A percentile compares a stretch with the other conserved stretches of the same genome.
Conservation (phyloP, 2,113 vertebrate genomes). For the Tetraodon nigroviridis region DNA sequence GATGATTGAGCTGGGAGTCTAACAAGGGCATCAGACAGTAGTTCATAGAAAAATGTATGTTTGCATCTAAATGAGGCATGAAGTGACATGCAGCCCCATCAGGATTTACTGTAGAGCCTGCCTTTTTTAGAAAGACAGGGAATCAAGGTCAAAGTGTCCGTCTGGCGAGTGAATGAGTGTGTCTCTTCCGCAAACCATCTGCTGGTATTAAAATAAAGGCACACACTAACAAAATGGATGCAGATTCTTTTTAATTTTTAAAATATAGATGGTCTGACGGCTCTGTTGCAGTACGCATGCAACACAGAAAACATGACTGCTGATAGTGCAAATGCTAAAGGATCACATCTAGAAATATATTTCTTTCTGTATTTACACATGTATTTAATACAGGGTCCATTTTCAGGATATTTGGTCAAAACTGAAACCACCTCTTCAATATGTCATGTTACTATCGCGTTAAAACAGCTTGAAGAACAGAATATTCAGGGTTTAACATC, state of each 20-base stretch:
- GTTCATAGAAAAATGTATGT: neutral
- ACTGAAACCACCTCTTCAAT: slow-evolving; percentile 4
- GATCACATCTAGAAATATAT: slow-evolving; percentile 21
- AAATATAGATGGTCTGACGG: slow-evolving; percentile 27
- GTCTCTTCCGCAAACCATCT: slow-evolving; percentile 17
- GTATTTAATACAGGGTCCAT: neutral
- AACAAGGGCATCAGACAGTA: neutral
- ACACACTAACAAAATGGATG: slow-evolving; percentile 13
- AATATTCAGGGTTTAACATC: slow-evolving; percentile 28
- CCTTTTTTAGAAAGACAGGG: slow-evolving; percentile 2
- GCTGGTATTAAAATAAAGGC: slow-evolving; percentile 17
- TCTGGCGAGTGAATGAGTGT: slow-evolving; percentile 15
- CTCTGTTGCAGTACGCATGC: slow-evolving; percentile 43
- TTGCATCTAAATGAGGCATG: no score
- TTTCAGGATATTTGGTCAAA: slow-evolving; percentile 14
- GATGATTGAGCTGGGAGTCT: no score
- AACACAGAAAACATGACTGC: slow-evolving; percentile 31
- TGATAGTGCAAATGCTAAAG: slow-evolving; percentile 25
- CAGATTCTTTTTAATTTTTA: slow-evolving; percentile 47
- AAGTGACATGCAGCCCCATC: no score
- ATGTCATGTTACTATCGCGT: slow-evolving; percentile 9
- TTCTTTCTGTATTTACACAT: neutral
- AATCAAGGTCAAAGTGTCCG: slow-evolving; percentile 36
- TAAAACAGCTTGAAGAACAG: neutral
- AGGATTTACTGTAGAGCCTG: no score